phyloP scores from a whole-genome alignment of 2,797 vertebrate genomes.

The Graptemys geographica region DNA sequence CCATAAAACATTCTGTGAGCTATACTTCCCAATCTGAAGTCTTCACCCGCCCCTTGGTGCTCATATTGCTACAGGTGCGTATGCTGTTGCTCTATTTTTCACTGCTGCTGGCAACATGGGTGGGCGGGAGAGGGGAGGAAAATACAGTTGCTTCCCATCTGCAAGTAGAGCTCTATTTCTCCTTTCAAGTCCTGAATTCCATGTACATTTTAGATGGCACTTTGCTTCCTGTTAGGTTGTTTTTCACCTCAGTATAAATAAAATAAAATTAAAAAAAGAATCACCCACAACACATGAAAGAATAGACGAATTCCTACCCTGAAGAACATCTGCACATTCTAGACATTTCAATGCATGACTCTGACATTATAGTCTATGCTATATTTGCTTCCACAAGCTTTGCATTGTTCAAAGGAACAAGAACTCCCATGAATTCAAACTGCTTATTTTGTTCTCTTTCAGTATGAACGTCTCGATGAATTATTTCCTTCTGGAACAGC shows the following conservation, averaged over 20 bases:
- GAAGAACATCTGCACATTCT: background rate
- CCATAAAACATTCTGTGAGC: background rate
- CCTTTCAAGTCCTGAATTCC: slow-evolving; percentile 12
- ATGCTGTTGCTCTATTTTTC: background rate
- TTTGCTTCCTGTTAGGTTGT: background rate
- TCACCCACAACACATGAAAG: background rate
- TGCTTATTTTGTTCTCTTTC: slow-evolving; percentile 50
- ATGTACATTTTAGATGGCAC: background rate
- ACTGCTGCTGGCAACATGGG: background rate
- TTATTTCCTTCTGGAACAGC: slow-evolving; percentile 21
- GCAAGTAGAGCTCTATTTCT: background rate
- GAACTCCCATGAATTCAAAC: background rate
- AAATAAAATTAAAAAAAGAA: background rate
- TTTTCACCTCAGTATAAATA: background rate
- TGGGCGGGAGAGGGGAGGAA: background rate
- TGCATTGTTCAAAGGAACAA: slow-evolving; percentile 44
- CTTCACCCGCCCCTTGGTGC: background rate
- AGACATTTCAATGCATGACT: background rate
- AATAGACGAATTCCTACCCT: background rate
- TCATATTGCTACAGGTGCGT: background rate
- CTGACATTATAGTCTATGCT: slow-evolving; percentile 28
- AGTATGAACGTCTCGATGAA: slow-evolving; percentile 31
- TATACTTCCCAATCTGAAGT: background rate
- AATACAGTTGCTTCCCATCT: background rate
- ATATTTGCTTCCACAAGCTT: slow-evolving; percentile 5